phyloP scores from a whole-genome alignment of 2,888 invertebrate species.

The Torymus tubicola region DNA sequence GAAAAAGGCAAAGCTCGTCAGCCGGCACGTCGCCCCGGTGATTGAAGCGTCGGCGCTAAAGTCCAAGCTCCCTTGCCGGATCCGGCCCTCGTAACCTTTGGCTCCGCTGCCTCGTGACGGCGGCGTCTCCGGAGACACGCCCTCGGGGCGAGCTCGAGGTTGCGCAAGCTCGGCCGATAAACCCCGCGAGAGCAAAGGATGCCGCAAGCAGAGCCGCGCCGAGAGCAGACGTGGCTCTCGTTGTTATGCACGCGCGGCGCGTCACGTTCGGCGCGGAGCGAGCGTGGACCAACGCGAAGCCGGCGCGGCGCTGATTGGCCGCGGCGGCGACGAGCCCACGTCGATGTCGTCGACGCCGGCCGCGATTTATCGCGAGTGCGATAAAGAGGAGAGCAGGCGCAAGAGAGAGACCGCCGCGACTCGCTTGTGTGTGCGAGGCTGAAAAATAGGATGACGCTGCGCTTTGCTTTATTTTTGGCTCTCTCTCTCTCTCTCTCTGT shows the following conservation, averaged over 20 bases:
- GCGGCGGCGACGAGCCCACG: slow-evolving; percentile 41
- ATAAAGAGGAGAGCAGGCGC: slow-evolving; percentile 30
- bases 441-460: background rate
- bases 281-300: slow-evolving; percentile 47
- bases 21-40: too few species aligned
- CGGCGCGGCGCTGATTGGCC: slow-evolving; percentile 32
- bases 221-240: too few species aligned
- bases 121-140: too few species aligned
- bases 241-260: background rate
- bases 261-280: background rate
- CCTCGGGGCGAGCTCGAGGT: background rate
- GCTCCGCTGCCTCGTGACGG: background rate
- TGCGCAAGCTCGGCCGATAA: slow-evolving; percentile 20
- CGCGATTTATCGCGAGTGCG: slow-evolving; percentile 12
- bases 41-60: too few species aligned
- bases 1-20: too few species aligned
- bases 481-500: background rate
- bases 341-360: background rate
- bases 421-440: background rate
- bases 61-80: too few species aligned
- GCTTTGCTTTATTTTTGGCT: slow-evolving; percentile 13
- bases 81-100: slow-evolving; percentile 8
- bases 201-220: background rate
- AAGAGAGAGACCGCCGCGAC: background rate
- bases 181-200: background rate